Percentiles rank a stretch among this genome's conserved stretches.
phyloP scores from a whole-genome alignment of 2,888 invertebrate genomes.

The Acronicta psi region DNA sequence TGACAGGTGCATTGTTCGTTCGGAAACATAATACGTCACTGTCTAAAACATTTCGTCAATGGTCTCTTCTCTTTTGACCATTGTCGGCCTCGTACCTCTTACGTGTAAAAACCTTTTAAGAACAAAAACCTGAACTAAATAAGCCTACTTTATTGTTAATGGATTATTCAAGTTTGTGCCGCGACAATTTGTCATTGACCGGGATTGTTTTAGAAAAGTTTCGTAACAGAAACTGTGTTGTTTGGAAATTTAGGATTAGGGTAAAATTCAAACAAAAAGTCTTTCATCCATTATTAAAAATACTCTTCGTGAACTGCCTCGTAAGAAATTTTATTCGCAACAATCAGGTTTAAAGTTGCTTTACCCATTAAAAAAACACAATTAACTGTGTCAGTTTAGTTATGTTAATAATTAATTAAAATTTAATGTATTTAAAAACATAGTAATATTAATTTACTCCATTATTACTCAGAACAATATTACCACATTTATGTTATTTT shows the following conservation, averaged over 20 bases:
- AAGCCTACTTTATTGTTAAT: conserved; percentile 9
- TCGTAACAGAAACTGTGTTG: conserved; percentile 13
- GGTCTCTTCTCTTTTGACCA: conserved; percentile 14
- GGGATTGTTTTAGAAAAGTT: conserved; percentile 23
- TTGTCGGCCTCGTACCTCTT: conserved; percentile 26
- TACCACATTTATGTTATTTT: conserved; percentile 35
- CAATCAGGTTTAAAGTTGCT: too few relatives aligned
- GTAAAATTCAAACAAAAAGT: too few relatives aligned
- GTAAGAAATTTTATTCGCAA: neutral
- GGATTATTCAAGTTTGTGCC: conserved; percentile 19
- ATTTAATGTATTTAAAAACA: too few relatives aligned
- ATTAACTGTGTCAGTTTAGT: too few relatives aligned
- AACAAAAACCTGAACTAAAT: conserved; percentile 19
- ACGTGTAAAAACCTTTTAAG: conserved; percentile 16
- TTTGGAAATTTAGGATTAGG: conserved; percentile 8
- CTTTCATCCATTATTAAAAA: conserved; percentile 4
- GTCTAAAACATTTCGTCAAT: conserved; percentile 18
- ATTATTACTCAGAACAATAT: conserved; percentile 17
- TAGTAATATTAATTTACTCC: too few relatives aligned
- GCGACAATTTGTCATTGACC: conserved; percentile 36
- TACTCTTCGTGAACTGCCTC: neutral
- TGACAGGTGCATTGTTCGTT: conserved; percentile 49
- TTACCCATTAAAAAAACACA: too few relatives aligned
- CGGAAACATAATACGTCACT: conserved; percentile 21
- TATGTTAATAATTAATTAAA: too few relatives aligned